Evolutionary conservation across 2,797 vertebrate genomes (phyloP).

Genomic region (Microcaecilia unicolor): DNA sequence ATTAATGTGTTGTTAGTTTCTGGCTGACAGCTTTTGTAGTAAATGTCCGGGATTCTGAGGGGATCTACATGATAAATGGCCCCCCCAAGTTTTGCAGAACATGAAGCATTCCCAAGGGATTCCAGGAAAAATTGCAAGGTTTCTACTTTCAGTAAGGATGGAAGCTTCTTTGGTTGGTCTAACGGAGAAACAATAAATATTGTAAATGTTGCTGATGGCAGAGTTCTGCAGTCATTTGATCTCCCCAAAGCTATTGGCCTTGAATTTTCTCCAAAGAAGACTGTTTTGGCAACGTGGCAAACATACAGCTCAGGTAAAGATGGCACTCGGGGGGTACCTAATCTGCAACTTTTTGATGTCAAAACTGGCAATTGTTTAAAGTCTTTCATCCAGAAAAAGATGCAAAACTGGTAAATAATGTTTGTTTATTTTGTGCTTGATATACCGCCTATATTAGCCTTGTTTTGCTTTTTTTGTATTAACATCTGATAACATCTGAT

Average conservation of each 20-base stretch:
- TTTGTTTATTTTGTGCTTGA: too few relatives aligned
- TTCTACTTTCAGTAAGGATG: constrained; percentile 76
- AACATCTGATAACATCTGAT: too few relatives aligned
- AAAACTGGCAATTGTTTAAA: constrained; percentile 72
- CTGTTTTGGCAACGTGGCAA: constrained; percentile 79
- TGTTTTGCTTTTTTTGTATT: too few relatives aligned
- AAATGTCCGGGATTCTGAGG: constrained; percentile 78
- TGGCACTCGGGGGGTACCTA: constrained; percentile 71
- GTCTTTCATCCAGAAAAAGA: constrained; percentile 87
- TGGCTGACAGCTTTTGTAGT: too few relatives aligned
- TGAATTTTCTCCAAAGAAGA: constrained; percentile 76
- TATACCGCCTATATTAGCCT: too few relatives aligned
- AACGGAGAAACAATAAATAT: constrained; percentile 74
- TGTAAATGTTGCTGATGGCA: constrained; percentile 52
- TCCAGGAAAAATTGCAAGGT: constrained; percentile 62
- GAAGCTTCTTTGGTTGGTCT: constrained; percentile 82
- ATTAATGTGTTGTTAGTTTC: too few relatives aligned
- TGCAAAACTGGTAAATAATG: constrained; percentile 79
- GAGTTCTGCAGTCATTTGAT: constrained; percentile 62
- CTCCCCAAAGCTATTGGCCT: constrained; percentile 75
- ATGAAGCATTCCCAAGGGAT: constrained; percentile 61
- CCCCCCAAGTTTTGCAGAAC: constrained; percentile 73
- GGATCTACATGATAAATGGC: constrained; percentile 71
- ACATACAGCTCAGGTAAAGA: constrained; percentile 73
- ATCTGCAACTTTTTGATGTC: constrained; percentile 80